Base-by-base conservation (phyloP, 2,888 invertebrate species). In the Hydrotaea diabolus region DNA sequence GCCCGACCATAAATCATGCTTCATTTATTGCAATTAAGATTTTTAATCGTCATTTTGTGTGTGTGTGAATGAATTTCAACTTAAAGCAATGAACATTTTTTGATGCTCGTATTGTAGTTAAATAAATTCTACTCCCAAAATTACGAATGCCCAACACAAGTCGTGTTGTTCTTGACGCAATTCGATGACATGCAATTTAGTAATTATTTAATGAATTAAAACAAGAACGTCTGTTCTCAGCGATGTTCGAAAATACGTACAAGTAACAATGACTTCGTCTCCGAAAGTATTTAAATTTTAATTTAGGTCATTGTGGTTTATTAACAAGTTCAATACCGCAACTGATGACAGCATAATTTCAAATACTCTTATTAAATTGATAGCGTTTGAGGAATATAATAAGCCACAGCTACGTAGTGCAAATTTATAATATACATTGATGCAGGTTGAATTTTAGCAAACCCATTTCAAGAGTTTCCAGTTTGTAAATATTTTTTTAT, bases 121-220 rank as follows among this genome's bases (percentile, higher is more conserved):
- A n/a, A 49, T 49, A 49, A 31, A 31, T 31, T 2, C 31, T 31
- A 31, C 7, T 1, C n/a, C 8, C 15, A 49, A 49, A 49, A 49
- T n/a, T 49, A n/a, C 39, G 13, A 13, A 0, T 49, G 7, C 2
- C n/a, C 43, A 11, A 13, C n/a, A 13, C n/a, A 49, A 49, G n/a
- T 49, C 2, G 7, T n/a, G n/a, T n/a, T 49, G n/a, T n/a, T 49
- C 1, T 49, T 49, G 49, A 13, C 49, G 13, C 62, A 31, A 62
- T 13, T 23, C 36, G 15, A 19, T 36, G 62, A 62, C 62, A 62
- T 62, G 62, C 62, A 62, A 62, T 62, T 31, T 62, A 62, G 62
- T 31, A 31, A 62, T 62, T 62, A 31, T 31, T 62, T 62, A 36
- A n/a, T n/a, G 26, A 62, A 62, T 23, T 23, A 31, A 23, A 62